Evolutionary conservation across 1,140 invertebrate species (phyloP).

Genomic region (Paraescarpia echinospica): DNA sequence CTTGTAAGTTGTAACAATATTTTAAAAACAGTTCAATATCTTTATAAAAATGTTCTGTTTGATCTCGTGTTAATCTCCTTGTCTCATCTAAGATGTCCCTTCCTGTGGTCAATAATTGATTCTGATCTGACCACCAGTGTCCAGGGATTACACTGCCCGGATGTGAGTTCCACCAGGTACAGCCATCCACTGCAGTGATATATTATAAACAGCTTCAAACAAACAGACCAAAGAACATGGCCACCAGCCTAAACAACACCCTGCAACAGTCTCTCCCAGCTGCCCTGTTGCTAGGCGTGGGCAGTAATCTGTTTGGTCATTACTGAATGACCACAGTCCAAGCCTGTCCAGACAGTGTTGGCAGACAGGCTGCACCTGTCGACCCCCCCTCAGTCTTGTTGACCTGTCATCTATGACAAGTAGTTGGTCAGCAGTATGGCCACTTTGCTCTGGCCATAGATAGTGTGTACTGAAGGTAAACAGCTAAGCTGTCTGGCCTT

Average conservation of each 20-base stretch:
- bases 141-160: background rate
- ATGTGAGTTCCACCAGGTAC: background rate
- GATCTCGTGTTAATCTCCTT: too few relatives aligned
- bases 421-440: background rate
- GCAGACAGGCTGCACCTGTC: background rate
- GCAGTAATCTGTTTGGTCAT: background rate
- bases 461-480: background rate
- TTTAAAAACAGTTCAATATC: too few relatives aligned
- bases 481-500: background rate
- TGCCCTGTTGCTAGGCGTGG: background rate
- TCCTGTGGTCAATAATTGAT: background rate
- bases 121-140: background rate
- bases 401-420: background rate
- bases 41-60: too few relatives aligned
- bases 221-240: background rate
- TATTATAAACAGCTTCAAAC: background rate
- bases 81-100: background rate
- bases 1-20: too few relatives aligned
- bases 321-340: background rate
- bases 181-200: background rate
- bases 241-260: background rate
- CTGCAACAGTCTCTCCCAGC: background rate
- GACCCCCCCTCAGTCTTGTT: background rate
- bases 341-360: background rate
- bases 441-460: background rate